Percentiles rank a stretch among this genome's conserved stretches.
These are phyloP conservation scores for Onychostruthus taczanowskii DNA, from an alignment of 2,113 vertebrate species.

Conservation along the genomic window DNA sequence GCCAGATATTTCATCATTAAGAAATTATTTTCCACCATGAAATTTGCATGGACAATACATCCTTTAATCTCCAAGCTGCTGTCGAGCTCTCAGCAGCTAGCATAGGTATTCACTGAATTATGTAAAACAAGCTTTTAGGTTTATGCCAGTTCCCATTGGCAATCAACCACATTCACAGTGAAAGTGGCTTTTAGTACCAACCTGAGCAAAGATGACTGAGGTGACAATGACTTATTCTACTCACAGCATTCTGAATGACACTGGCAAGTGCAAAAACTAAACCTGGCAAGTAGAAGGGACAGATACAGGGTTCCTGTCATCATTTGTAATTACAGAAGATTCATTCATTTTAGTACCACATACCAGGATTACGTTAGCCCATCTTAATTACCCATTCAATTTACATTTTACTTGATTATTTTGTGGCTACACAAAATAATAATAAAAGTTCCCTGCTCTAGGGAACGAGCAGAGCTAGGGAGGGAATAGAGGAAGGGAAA, in stretches of 20 bases:
- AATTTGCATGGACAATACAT: slow-evolving; percentile 3
- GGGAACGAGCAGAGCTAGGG: not conserved
- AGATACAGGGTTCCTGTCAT: rapidly evolving
- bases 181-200: not conserved
- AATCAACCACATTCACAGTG: not conserved
- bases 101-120: not conserved
- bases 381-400: not conserved
- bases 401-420: not conserved
- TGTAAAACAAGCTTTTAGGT: not conserved
- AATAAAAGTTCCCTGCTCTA: not conserved
- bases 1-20: not conserved
- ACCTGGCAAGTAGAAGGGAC: not conserved
- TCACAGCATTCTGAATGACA: not conserved
- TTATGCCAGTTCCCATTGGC: not conserved
- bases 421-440: not conserved
- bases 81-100: not conserved
- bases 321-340: not conserved
- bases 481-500: not conserved
- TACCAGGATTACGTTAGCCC: not conserved
- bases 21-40: not conserved
- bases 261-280: not conserved
- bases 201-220: not conserved
- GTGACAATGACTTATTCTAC: not conserved
- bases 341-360: not conserved
- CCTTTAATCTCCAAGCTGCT: not conserved